Evolutionary conservation across 2,888 invertebrate species (phyloP), one percentile per base, ranked within the genome.

Genomic region (Ennomos erosarius): DNA sequence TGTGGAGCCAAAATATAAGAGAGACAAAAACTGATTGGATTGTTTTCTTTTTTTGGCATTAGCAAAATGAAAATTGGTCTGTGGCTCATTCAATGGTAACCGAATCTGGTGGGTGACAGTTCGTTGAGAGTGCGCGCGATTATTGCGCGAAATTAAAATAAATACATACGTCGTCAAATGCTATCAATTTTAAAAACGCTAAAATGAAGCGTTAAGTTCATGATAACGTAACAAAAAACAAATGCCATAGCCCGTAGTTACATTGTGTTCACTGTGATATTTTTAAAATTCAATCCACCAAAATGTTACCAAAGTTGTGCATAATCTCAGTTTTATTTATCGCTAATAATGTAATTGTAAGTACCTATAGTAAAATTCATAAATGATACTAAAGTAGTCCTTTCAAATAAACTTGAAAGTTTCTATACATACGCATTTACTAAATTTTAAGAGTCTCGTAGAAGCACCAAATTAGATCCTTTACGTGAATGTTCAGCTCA

Each of bases 211-310:
- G 6, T 26, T 49, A 35, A 37, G 10, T 38, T 9, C 34, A 8
- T 5, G 45, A 0, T 26, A 26, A 26, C 1, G 3, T 6, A 26
- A 4, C 26, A 51, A 43, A 11, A 57, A 35, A 34, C n/a, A 51
- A 49, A 10, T 48, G 55, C 40, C 55, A 40, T 45, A 43, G 3
- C 58, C 40, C 55, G 37, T 45, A 43, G 3, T 59, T 73, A 68
- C 72, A 73, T 78, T 74, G 73, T 62, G 49, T 42, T 62, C 65
- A 57, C 82, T 84, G 82, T 82, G 81, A 82, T 84, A 79, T 63
- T 71, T 65, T 57, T 47, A 55, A 65, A 56, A 53, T 53, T 55
- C 62, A 67, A 46, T 37, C 35, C 16, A 35, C 59, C 56, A 81
- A 76, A 73, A 88, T 88, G 87, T 75, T 69, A 68, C 54, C 67